Conservation (phyloP, 2,797 vertebrate genomes). For the Neosalanx taihuensis region DNA sequence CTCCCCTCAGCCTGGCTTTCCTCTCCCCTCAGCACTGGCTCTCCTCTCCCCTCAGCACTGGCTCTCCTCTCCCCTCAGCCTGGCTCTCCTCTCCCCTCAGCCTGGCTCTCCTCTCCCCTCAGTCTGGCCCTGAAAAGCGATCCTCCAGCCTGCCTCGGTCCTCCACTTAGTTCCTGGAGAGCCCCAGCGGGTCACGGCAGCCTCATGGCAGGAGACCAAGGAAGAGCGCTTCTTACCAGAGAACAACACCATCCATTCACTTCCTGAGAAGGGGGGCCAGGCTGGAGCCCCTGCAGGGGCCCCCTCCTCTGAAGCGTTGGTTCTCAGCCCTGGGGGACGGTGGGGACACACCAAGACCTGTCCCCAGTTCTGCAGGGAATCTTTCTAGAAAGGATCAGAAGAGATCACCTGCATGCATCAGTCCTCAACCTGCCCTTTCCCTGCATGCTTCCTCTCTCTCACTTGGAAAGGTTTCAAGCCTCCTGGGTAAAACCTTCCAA, state of each 20-base stretch:
- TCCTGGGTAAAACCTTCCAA: slow-evolving; percentile 69
- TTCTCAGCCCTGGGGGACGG: neutral
- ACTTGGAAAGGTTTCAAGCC: slow-evolving; percentile 54
- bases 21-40: slow-evolving; percentile 28
- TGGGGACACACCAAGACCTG: too few species aligned
- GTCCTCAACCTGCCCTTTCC: neutral
- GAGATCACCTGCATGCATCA: neutral
- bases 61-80: neutral
- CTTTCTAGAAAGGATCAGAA: too few species aligned
- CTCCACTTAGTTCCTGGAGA: slow-evolving; percentile 52
- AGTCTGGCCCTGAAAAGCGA: slow-evolving; percentile 19
- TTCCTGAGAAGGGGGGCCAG: slow-evolving; percentile 28
- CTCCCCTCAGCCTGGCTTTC: slow-evolving; percentile 27
- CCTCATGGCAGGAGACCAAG: slow-evolving; percentile 45
- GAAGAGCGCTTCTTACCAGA: slow-evolving; percentile 39
- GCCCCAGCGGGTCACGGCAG: slow-evolving; percentile 42
- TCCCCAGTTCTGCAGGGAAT: too few species aligned
- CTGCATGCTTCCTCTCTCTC: slow-evolving; percentile 16
- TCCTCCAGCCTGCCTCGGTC: slow-evolving; percentile 26
- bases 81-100: slow-evolving; percentile 32
- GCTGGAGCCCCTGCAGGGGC: neutral
- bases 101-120: slow-evolving; percentile 37
- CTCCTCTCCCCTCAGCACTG: slow-evolving; percentile 25
- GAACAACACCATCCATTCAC: slow-evolving; percentile 44
- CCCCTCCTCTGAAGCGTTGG: neutral